A percentile compares a stretch with the other conserved stretches of the same genome.
phyloP scores from a whole-genome alignment of 1,140 invertebrate species.

The Cyphomyrmex costatus region DNA sequence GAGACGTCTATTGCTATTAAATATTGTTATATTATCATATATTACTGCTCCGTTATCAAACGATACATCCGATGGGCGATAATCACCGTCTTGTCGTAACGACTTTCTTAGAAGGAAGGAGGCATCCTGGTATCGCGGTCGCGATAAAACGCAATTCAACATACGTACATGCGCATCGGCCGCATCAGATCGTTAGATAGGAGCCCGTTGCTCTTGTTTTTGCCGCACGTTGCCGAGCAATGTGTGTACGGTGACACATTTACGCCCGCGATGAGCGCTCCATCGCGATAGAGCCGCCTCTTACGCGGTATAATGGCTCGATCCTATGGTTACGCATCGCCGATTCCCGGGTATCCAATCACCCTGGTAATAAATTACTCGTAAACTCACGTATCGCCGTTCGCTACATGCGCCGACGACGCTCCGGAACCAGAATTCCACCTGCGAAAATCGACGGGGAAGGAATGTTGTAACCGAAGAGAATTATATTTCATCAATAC shows the following conservation, averaged over 20 bases:
- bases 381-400: not conserved
- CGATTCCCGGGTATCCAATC: constrained; percentile 20
- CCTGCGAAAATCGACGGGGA: not conserved
- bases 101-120: not conserved
- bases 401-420: too few species aligned
- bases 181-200: constrained; percentile 31
- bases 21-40: not conserved
- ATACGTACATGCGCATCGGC: not conserved
- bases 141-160: constrained; percentile 20
- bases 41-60: not conserved
- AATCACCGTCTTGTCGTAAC: not conserved
- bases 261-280: constrained; percentile 1
- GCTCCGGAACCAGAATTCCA: not conserved
- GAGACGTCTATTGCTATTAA: not conserved
- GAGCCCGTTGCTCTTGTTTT: constrained; percentile 40
- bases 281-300: not conserved
- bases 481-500: not conserved
- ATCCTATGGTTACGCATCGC: constrained; percentile 25
- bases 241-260: constrained; percentile 45
- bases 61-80: not conserved
- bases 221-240: constrained; percentile 35
- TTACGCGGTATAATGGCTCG: constrained; percentile 36
- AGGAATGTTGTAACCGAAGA: not conserved
- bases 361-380: constrained; percentile 36
- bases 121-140: not conserved